Evolutionary conservation across 1,140 invertebrate species (phyloP), one percentile per base, ranked within the genome.

Genomic region (Aricia agestis): DNA sequence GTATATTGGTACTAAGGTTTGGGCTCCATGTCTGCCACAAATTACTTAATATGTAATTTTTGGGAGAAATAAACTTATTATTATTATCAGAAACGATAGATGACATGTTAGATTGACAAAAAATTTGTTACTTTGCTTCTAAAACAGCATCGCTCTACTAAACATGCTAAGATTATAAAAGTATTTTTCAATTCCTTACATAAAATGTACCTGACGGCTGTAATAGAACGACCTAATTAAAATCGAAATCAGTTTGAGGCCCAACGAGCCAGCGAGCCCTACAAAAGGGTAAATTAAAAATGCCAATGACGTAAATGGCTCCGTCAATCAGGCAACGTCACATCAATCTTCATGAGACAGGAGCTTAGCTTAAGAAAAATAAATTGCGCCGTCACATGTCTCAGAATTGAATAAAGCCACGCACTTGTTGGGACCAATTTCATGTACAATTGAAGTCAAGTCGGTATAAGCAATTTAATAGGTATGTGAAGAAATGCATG

Each of bases 281-380:
- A 76, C 74, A 78, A 78, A 67, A 71, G 77, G 66, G 67, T 83
- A 83, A 85, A 85, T 88, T 86, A 88, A 85, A 85, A 83, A 86
- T 76, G 82, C 79, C 84, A 82, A 87, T 85, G 83, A 74, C 82
- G 82, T 82, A 85, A 84, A 88, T 88, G 83, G 80, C 82, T 73
- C 78, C 66, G 75, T 75, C 80, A 83, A 82, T 83, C 76, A 81
- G 78, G 67, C 68, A 72, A 72, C 57, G 32, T 61, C 75, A 76
- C 75, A 88, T 88, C 84, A 88, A 88, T 88, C 86, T 88, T 85
- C 83, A 84, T 83, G 78, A 84, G 77, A 73, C 79, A 67, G 70
- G 75, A 69, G 72, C 74, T 81, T 77, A 79, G 81, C 82, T 85
- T 82, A 81, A 83, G 83, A 84, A 83, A 83, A 87, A 85, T 85